These are phyloP conservation scores for Blennius ocellaris DNA, from an alignment of 2,113 vertebrate species.

Conservation along the genomic window DNA sequence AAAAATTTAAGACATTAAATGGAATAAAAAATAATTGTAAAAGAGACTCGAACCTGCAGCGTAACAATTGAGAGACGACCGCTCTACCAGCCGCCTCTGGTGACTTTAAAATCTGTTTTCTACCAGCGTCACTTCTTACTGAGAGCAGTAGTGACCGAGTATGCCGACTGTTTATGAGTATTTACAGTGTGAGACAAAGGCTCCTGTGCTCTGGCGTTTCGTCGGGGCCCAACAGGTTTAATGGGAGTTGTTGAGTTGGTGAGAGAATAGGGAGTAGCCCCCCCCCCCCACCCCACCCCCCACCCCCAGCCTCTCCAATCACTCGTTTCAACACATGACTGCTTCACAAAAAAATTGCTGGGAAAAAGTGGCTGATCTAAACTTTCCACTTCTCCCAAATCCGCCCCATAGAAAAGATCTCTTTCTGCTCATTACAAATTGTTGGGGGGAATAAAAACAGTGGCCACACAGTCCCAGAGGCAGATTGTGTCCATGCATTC, in stretches of 20 bases:
- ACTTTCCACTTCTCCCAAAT: slow-evolving; percentile 48
- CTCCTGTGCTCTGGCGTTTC: slow-evolving; percentile 24
- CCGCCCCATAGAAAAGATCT: slow-evolving; percentile 55
- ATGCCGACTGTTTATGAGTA: slow-evolving; percentile 14
- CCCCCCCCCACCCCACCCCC: neutral
- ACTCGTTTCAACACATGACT: slow-evolving; percentile 70
- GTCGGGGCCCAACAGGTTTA: slow-evolving; percentile 24
- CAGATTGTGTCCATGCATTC: slow-evolving; percentile 64
- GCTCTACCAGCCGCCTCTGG: too few species aligned
- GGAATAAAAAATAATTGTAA: too few species aligned
- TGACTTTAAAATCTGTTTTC: too few species aligned
- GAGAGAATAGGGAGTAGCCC: slow-evolving; percentile 63
- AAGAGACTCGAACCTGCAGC: too few species aligned
- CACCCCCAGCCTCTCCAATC: neutral
- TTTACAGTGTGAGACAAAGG: slow-evolving; percentile 51
- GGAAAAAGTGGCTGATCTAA: slow-evolving; percentile 61
- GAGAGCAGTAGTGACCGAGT: slow-evolving; percentile 14
- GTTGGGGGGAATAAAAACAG: slow-evolving; percentile 27
- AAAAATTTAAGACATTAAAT: too few species aligned
- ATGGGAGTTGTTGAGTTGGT: slow-evolving; percentile 63
- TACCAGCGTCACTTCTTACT: too few species aligned
- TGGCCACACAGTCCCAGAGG: slow-evolving; percentile 27
- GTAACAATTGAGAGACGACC: too few species aligned
- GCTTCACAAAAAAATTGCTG: slow-evolving; percentile 75
- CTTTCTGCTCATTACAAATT: slow-evolving; percentile 48